Base-by-base conservation (phyloP, 2,888 invertebrate genomes). In the Acheta domesticus region DNA sequence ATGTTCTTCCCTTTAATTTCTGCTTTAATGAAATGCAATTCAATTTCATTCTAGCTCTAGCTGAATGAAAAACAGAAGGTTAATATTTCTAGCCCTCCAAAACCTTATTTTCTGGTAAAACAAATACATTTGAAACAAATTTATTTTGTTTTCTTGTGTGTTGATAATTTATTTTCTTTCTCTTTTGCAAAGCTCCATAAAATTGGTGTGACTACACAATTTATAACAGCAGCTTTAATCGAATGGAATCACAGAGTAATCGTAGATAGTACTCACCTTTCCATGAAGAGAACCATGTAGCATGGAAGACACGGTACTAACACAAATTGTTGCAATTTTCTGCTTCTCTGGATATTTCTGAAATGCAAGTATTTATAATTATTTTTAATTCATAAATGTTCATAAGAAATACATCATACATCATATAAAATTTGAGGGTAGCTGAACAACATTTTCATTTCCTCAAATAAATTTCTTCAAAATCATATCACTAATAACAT, bases 321-420 rank as follows among this genome's bases (percentile, higher is more conserved):
- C 83, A 81, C 84, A 84, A 81, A 83, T 83, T 78, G 83, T 81
- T 49, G 83, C 84, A 79, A 84, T 79, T 62, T 80, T 79, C 80
- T 84, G 83, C 75, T 81, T 83, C 74, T 83, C 80, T 76, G 82
- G 80, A 80, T 83, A 82, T 79, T 76, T 82, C 84, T 84, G 80
- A 50, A 84, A 83, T 74, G 62, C 50, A 80, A 74, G 78, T 49
- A 76, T 49, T 75, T 12, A n/a, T 73, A n/a, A n/a, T 73, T 73
- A n/a, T 73, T 73, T 73, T 73, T 73, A n/a, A n/a, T 73, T 73
- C 73, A 73, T 19, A 73, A 73, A 12, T 73, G 73, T 73, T 73
- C 19, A 8, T n/a, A 20, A 73, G 73, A n/a, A 19, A 73, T 19
- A 12, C 14, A n/a, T 73, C 73, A 19, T n/a, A 8, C 73, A n/a